These are phyloP conservation scores for Grantiella picta DNA, from an alignment of 2,113 vertebrate species.

Conservation along the genomic window DNA sequence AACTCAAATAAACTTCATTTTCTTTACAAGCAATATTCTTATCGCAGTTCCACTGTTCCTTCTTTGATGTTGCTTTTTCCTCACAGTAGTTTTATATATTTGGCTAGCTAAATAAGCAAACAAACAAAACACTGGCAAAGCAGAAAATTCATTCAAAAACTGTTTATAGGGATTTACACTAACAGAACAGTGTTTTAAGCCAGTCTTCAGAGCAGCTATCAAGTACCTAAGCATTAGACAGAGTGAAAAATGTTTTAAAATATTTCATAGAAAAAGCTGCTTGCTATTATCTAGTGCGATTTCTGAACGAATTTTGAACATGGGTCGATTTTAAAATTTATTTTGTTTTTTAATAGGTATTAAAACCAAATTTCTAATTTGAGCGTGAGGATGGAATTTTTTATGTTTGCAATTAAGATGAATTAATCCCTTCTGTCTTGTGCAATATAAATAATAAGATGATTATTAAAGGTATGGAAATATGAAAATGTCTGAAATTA, in stretches of 20 bases:
- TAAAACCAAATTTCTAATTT: background rate
- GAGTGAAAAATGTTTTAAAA: background rate
- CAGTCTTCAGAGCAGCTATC: background rate
- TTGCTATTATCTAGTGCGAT: background rate
- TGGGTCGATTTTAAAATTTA: accelerated
- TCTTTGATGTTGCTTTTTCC: background rate
- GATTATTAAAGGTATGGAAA: background rate
- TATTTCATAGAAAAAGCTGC: background rate
- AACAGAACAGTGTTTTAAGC: background rate
- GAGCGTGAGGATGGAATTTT: background rate
- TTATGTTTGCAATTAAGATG: background rate
- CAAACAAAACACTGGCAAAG: background rate
- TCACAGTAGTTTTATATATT: background rate
- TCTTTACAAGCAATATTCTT: background rate
- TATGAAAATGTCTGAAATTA: background rate
- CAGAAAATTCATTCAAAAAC: background rate
- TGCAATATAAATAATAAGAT: background rate
- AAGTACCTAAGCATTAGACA: background rate
- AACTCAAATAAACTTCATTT: background rate
- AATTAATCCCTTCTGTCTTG: background rate
- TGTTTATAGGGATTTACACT: background rate
- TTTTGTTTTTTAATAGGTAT: background rate
- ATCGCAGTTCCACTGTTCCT: background rate
- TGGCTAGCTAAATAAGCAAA: background rate
- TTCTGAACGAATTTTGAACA: background rate